These are phyloP conservation scores for Falco biarmicus DNA, from an alignment of 2,797 vertebrate species.

Conservation along the genomic window DNA sequence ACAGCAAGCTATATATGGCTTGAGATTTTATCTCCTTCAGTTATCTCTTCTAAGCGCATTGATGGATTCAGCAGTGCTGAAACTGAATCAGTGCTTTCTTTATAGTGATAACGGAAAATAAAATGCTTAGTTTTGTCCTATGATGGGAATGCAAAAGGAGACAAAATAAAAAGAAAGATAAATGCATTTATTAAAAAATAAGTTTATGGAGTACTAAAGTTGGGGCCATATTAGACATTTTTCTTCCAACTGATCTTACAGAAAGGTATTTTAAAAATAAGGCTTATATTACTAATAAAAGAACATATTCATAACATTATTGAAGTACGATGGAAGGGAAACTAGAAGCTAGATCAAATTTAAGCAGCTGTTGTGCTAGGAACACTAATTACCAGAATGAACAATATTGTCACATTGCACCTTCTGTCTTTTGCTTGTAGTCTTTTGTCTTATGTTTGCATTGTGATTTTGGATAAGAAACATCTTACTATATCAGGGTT, in stretches of 20 bases:
- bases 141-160: background rate
- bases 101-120: background rate
- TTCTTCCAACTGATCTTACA: background rate
- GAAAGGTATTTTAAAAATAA: background rate
- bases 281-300: background rate
- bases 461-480: background rate
- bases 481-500: background rate
- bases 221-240: background rate
- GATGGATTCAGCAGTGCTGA: background rate
- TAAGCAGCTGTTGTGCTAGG: background rate
- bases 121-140: background rate
- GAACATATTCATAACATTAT: background rate
- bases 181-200: background rate
- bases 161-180: background rate
- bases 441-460: background rate
- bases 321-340: background rate
- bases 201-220: background rate
- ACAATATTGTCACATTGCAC: background rate
- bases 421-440: background rate
- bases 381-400: background rate
- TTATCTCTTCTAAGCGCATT: background rate
- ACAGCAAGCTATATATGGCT: background rate
- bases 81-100: background rate
- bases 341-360: background rate
- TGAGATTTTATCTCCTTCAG: background rate